phyloP scores from a whole-genome alignment of 2,888 invertebrate species.

The Amitus sp. region DNA sequence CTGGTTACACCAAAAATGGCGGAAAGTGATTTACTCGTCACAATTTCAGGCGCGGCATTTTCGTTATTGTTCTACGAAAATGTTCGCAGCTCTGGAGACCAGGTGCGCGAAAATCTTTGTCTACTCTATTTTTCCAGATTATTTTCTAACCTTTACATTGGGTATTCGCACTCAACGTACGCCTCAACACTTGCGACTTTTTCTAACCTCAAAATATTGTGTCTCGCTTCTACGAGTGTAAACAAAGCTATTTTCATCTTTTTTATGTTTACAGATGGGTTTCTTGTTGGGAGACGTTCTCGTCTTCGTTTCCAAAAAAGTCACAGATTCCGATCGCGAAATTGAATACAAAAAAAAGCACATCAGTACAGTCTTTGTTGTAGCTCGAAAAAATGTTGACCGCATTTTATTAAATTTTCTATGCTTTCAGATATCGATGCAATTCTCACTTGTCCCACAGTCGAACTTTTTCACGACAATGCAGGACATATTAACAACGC shows the following conservation, averaged over 20 bases:
- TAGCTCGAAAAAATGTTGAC: neutral
- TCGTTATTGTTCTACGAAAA: conserved; percentile 77
- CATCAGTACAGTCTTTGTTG: conserved; percentile 68
- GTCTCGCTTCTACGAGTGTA: neutral
- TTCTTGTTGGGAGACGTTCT: conserved; percentile 75
- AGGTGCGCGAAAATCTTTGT: conserved; percentile 65
- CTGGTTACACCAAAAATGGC: conserved; percentile 60
- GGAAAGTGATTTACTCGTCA: conserved; percentile 55
- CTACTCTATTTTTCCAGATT: neutral
- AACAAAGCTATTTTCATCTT: neutral
- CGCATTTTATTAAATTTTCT: too few relatives aligned
- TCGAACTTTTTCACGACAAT: conserved; percentile 70
- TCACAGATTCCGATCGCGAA: conserved; percentile 76
- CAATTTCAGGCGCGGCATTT: conserved; percentile 72
- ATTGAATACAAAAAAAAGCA: conserved; percentile 71
- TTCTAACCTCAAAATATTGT: conserved; percentile 31
- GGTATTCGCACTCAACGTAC: neutral
- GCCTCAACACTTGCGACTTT: neutral
- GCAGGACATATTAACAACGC: conserved; percentile 71
- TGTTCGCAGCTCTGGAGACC: conserved; percentile 70
- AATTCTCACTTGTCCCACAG: conserved; percentile 70
- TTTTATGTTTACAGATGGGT: conserved; percentile 66
- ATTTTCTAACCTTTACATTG: neutral
- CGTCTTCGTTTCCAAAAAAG: conserved; percentile 73
- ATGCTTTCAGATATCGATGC: conserved; percentile 68